phyloP scores from a whole-genome alignment of 1,140 invertebrate species.

The Drosophila pachea region DNA sequence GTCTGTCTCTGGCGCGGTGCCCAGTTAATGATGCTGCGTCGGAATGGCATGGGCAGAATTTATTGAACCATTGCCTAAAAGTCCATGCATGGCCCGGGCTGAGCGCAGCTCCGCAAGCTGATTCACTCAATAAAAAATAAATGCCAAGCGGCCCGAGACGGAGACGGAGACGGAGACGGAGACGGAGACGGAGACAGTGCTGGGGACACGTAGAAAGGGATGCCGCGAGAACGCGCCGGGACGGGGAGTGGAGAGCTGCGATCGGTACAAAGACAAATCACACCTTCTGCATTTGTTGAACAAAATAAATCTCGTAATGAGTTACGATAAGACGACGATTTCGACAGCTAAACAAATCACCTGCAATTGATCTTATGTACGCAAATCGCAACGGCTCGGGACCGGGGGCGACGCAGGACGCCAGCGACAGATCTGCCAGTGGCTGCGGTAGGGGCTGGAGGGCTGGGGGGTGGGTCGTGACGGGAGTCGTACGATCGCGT shows the following conservation, averaged over 20 bases:
- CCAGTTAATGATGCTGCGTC: constrained; percentile 64
- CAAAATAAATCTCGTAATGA: constrained; percentile 79
- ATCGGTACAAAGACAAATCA: constrained; percentile 79
- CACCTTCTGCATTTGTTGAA: constrained; percentile 79
- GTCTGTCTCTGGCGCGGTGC: constrained; percentile 34
- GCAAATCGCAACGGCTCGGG: constrained; percentile 59
- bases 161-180: no score
- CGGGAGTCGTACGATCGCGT: constrained; percentile 7
- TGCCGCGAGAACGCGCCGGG: not conserved
- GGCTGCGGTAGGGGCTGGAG: not conserved
- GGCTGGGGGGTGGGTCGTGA: no score
- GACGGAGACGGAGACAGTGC: not conserved
- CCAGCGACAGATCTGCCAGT: no score
- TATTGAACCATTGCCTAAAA: constrained; percentile 13
- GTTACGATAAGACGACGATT: constrained; percentile 79
- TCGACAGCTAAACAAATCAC: constrained; percentile 79
- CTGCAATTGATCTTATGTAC: constrained; percentile 78
- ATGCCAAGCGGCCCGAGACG: constrained; percentile 40
- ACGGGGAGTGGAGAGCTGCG: constrained; percentile 21
- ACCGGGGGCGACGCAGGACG: not conserved
- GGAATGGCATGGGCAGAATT: constrained; percentile 10
- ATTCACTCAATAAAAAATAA: constrained; percentile 76
- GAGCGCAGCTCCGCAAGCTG: constrained; percentile 30
- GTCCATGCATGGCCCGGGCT: constrained; percentile 27
- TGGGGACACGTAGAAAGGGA: not conserved